phyloP scores from a whole-genome alignment of 2,888 invertebrate genomes.

The Diarsia brunnea region DNA sequence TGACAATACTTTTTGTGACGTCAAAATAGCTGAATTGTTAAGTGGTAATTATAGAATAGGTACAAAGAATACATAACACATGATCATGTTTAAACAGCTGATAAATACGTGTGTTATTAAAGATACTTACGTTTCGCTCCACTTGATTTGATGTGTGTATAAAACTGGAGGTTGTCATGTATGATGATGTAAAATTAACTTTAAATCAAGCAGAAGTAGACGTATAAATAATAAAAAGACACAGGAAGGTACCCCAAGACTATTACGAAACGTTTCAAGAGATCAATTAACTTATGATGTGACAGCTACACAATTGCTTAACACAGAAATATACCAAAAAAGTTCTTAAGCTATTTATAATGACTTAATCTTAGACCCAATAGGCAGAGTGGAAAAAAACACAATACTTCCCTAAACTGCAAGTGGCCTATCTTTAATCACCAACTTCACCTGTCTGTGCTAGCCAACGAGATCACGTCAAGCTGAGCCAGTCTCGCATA shows the following conservation, averaged over 20 bases:
- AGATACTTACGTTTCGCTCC: conserved; percentile 1
- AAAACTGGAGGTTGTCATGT: neutral
- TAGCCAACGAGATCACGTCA: neutral
- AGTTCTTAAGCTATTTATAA: conserved; percentile 33
- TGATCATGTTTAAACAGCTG: conserved; percentile 25
- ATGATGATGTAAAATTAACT: neutral
- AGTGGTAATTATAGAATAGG: conserved; percentile 4
- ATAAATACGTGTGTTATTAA: conserved; percentile 11
- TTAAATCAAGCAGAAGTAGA: neutral
- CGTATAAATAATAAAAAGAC: neutral
- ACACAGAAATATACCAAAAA: conserved; percentile 13
- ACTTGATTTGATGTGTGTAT: conserved; percentile 6
- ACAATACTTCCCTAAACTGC: neutral
- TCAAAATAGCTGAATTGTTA: neutral
- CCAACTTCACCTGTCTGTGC: neutral
- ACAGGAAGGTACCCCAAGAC: neutral
- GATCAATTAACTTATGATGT: neutral
- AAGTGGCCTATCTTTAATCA: neutral
- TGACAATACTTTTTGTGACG: neutral
- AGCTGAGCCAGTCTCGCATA: neutral
- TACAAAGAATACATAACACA: neutral
- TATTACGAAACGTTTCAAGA: neutral
- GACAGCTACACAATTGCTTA: neutral
- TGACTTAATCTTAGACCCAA: neutral
- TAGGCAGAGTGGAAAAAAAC: neutral